phyloP scores from a whole-genome alignment of 2,888 invertebrate genomes.

The Orchesella flavescens region DNA sequence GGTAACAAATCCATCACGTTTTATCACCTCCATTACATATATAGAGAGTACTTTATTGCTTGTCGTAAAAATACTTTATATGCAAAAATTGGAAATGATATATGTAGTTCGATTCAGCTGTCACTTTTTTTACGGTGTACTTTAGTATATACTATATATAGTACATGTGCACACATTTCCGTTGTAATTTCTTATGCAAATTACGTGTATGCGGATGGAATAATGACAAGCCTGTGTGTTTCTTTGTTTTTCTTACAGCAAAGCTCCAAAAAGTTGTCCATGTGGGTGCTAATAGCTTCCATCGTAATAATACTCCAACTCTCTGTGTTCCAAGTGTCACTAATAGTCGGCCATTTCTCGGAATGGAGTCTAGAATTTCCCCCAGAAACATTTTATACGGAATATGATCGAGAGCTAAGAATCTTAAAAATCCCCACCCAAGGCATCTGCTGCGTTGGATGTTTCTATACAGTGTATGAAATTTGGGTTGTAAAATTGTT shows the following conservation, averaged over 20 bases:
- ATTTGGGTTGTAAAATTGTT: conserved; percentile 67
- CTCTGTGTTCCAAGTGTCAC: conserved; percentile 66
- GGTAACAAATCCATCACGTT: conserved; percentile 46
- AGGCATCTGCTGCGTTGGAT: conserved; percentile 66
- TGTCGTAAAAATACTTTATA: conserved; percentile 6
- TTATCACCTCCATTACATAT: not conserved
- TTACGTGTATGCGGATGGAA: not conserved
- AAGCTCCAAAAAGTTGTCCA: conserved; percentile 65
- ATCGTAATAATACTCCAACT: conserved; percentile 64
- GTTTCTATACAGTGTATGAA: conserved; percentile 68
- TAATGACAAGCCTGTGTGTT: not conserved
- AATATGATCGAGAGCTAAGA: conserved; percentile 64
- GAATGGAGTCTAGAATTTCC: conserved; percentile 63
- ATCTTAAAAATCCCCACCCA: conserved; percentile 67
- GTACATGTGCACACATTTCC: no score
- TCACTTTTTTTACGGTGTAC: no score
- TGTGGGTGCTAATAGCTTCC: conserved; percentile 65
- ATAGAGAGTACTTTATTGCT: conserved; percentile 10
- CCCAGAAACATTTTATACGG: conserved; percentile 64
- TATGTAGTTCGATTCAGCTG: not conserved
- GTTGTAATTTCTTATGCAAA: not conserved
- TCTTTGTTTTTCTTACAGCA: conserved; percentile 58
- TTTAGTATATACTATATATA: no score
- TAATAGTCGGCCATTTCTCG: conserved; percentile 67
- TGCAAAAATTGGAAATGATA: not conserved